phyloP scores from a whole-genome alignment of 1,140 invertebrate genomes.

The Himalopsyche phryganea region DNA sequence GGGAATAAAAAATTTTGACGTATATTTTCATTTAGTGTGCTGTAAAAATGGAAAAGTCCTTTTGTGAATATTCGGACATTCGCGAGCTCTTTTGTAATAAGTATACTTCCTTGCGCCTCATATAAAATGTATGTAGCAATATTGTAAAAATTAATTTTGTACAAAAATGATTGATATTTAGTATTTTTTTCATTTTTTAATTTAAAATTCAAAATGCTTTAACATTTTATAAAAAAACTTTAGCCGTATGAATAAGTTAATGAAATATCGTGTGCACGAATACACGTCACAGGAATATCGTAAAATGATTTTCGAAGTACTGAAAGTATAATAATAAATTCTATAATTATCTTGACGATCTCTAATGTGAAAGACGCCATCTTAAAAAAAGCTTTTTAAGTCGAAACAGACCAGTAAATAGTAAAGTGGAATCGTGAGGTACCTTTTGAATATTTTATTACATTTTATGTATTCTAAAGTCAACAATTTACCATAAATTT shows the following conservation, averaged over 20 bases:
- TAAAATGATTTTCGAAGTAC: constrained; percentile 14
- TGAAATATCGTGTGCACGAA: no score
- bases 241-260: no score
- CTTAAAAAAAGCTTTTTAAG: constrained; percentile 17
- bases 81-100: constrained; percentile 20
- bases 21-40: constrained; percentile 7
- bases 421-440: constrained; percentile 26
- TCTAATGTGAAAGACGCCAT: constrained; percentile 14
- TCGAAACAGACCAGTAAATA: constrained; percentile 14
- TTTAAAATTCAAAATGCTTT: constrained; percentile 14
- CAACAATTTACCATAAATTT: constrained; percentile 30
- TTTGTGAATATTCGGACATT: constrained; percentile 13
- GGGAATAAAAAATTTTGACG: constrained; percentile 5
- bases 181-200: constrained; percentile 23
- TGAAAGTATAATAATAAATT: constrained; percentile 16
- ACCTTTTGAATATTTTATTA: constrained; percentile 27
- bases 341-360: constrained; percentile 10
- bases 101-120: constrained; percentile 25
- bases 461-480: constrained; percentile 29
- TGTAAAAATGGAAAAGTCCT: constrained; percentile 12
- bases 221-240: not conserved
- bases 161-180: constrained; percentile 29
- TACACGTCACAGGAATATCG: no score
- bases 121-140: constrained; percentile 33
- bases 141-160: constrained; percentile 28